Conservation (phyloP, 2,113 vertebrate species). For the Eptesicus fuscus region DNA sequence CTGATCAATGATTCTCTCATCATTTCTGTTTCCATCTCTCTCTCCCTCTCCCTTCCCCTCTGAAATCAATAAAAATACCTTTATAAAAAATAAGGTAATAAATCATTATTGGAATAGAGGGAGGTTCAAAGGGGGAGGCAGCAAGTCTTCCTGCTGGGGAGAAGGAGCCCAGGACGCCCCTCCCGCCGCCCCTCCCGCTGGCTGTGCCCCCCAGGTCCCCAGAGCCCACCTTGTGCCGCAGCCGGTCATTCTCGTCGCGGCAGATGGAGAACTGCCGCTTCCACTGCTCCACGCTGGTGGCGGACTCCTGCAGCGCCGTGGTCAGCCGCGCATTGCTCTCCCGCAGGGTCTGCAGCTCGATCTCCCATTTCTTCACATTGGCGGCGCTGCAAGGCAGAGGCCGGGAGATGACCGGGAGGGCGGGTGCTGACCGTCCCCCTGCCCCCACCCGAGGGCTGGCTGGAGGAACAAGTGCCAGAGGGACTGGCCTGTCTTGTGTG, state of each 20-base stretch:
- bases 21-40: too few species aligned
- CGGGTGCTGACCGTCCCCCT: rapidly evolving
- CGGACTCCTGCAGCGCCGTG: conserved; percentile 91
- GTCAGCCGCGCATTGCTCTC: conserved; percentile 93
- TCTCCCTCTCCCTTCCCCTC: not conserved
- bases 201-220: rapidly evolving
- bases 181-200: rapidly evolving
- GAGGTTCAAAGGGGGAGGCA: too few species aligned
- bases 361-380: conserved; percentile 96
- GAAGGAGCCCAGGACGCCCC: not conserved
- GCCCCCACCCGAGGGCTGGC: not conserved
- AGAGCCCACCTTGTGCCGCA: conserved; percentile 87
- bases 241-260: conserved; percentile 92
- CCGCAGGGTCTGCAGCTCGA: conserved; percentile 92
- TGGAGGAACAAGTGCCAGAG: too few species aligned
- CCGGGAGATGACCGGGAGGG: rapidly evolving
- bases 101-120: not conserved
- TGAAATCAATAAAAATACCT: too few species aligned
- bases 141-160: not conserved
- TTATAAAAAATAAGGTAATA: too few species aligned
- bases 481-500: not conserved
- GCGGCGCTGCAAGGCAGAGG: conserved; percentile 80
- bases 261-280: conserved; percentile 91
- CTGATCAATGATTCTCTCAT: too few species aligned
- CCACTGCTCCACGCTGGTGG: conserved; percentile 93